These are phyloP conservation scores for Lepidotrigona ventralis DNA, from an alignment of 1,140 invertebrate species.

Conservation along the genomic window DNA sequence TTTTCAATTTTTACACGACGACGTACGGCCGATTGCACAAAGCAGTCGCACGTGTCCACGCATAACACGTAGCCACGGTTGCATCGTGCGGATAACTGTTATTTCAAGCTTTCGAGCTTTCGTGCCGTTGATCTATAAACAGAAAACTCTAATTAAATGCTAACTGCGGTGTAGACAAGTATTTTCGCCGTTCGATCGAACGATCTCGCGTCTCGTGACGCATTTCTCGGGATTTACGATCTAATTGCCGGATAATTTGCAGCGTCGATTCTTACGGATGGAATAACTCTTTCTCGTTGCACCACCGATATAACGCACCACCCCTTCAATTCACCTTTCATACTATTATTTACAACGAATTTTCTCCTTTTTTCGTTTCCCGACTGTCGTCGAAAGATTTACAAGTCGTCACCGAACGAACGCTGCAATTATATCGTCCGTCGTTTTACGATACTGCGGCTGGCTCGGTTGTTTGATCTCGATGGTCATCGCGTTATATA, in stretches of 20 bases:
- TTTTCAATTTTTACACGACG: constrained; percentile 23
- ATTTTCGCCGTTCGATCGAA: neutral
- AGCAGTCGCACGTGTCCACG: constrained; percentile 11
- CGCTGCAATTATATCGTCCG: constrained; percentile 18
- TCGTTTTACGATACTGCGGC: neutral
- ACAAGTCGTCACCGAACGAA: neutral
- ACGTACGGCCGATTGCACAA: neutral
- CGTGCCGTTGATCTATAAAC: neutral
- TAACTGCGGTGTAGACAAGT: constrained; percentile 13
- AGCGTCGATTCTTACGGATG: constrained; percentile 1
- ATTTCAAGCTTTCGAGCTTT: constrained; percentile 17
- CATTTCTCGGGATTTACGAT: constrained; percentile 24
- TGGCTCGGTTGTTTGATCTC: neutral
- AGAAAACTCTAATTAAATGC: constrained; percentile 18
- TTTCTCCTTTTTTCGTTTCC: too few species aligned
- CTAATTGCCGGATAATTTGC: constrained; percentile 24
- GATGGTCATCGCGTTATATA: neutral
- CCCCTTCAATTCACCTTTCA: neutral
- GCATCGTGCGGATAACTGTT: constrained; percentile 26
- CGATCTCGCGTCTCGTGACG: neutral
- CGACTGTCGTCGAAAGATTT: neutral
- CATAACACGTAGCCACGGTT: neutral
- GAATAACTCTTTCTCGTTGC: constrained; percentile 10
- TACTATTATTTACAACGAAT: too few species aligned
- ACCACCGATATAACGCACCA: neutral